Base-by-base conservation (phyloP, 2,888 invertebrate genomes). In the Smittia sp. region DNA sequence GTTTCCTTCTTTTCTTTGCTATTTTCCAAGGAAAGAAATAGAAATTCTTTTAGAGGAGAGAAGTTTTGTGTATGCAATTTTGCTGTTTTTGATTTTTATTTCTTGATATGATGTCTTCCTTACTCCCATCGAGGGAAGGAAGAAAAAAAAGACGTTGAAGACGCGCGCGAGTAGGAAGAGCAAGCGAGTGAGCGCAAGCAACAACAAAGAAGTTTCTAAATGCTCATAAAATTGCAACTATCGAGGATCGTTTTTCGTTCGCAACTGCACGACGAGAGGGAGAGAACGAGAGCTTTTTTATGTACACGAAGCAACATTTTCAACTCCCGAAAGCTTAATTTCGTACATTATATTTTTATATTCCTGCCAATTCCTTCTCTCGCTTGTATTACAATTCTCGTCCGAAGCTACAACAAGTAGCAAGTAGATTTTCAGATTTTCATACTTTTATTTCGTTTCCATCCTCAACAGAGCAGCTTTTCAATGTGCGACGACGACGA, bases 251-350 rank as follows among this genome's bases (percentile, higher is more conserved):
- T 68, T 41, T 24, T 24, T 18, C 11, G 13, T n/a, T 41, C 18
- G 24, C 22, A n/a, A 46, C 15, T 22, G 58, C 18, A 58, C 58
- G 58, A 58, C 20, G 58, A 58, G 46, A 46, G 46, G 15, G 46
- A 46, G 46, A 46, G 15, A 46, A 46, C 18, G 20, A 58, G 20
- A 58, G 58, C 67, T 67, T 67, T 18, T 46, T 67, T 65, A 27
- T 65, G 65, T 65, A 32, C 65, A 65, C 65, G 67, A 27, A 67
- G 67, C 67, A 41, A 13, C 67, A 67, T 58, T 58, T 58, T 58
- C 58, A 67, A 67, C 67, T 67, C 67, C 67, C 67, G 67, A 67
- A 67, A 67, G 67, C 67, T 67, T 24, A 67, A 67, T 41, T 67
- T 67, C 22, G 58, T 58, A 58, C 58, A 58, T 58, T 18, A 58